A percentile compares a stretch with the other conserved stretches of the same genome.
phyloP scores from a whole-genome alignment of 2,888 invertebrate species.

The Pseudococcus jackbeardsleyi region DNA sequence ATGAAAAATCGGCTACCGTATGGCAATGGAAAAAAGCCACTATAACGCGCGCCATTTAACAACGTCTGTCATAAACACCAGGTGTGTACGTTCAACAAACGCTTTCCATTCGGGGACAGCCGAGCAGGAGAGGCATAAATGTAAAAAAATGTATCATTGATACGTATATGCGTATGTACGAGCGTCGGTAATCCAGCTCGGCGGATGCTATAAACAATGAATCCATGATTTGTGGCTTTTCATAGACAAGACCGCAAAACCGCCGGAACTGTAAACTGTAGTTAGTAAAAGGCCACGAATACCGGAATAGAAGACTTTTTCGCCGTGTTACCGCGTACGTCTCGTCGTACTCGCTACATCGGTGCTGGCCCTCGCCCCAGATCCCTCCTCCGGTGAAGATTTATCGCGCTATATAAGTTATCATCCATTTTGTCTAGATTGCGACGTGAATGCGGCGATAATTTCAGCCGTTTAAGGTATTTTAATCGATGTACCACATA shows the following conservation, averaged over 20 bases:
- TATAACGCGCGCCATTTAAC: constrained; percentile 7
- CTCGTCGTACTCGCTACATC: background rate
- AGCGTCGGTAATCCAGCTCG: constrained; percentile 24
- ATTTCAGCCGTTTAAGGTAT: background rate
- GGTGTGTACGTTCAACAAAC: constrained; percentile 28
- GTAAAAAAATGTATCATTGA: constrained; percentile 33
- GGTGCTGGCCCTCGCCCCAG: background rate
- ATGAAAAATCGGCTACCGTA: background rate
- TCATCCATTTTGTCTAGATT: constrained; percentile 28
- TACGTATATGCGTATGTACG: background rate
- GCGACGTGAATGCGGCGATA: constrained; percentile 7
- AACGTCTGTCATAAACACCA: constrained; percentile 36
- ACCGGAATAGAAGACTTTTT: constrained; percentile 60
- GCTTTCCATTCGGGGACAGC: background rate
- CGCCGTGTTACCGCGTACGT: background rate
- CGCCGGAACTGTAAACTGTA: constrained; percentile 62
- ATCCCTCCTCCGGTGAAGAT: background rate
- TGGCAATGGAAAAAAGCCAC: background rate
- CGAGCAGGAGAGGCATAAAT: background rate
- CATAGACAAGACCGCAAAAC: constrained; percentile 61
- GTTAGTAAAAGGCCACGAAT: constrained; percentile 57
- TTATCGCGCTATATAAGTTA: constrained; percentile 40
- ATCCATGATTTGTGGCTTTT: constrained; percentile 62
- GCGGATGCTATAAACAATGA: constrained; percentile 60
- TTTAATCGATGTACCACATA: background rate